phyloP scores from a whole-genome alignment of 2,888 invertebrate genomes.

The Vandiemenella viatica region DNA sequence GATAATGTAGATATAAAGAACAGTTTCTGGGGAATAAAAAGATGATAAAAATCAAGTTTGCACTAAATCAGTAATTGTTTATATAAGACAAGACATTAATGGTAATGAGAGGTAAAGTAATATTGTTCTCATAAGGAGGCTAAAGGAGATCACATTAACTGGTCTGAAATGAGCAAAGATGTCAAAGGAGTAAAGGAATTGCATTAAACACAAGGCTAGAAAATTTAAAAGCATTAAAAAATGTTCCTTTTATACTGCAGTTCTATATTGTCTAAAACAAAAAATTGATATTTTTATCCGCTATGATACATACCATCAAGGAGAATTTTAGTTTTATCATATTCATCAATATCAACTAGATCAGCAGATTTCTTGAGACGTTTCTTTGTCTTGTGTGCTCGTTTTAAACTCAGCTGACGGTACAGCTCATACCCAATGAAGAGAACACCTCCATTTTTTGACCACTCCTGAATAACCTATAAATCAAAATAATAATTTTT shows the following conservation, averaged over 20 bases:
- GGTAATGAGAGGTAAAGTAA: too few relatives aligned
- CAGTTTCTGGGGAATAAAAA: neutral
- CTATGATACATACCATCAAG: slow-evolving; percentile 53
- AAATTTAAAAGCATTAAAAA: too few relatives aligned
- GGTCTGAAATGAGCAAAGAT: too few relatives aligned
- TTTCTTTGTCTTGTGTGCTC: slow-evolving; percentile 45
- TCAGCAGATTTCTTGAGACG: slow-evolving; percentile 36
- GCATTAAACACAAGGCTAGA: too few relatives aligned
- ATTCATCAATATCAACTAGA: slow-evolving; percentile 35
- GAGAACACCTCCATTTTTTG: slow-evolving; percentile 74
- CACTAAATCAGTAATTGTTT: too few relatives aligned
- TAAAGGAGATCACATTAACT: too few relatives aligned
- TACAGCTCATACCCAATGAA: slow-evolving; percentile 96
- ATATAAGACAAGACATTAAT: too few relatives aligned
- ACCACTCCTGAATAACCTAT: slow-evolving; percentile 54
- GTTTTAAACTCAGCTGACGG: slow-evolving; percentile 69
- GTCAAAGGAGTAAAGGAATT: too few relatives aligned
- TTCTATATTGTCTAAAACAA: slow-evolving; percentile 35
- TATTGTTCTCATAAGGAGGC: too few relatives aligned
- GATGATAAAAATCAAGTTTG: too few relatives aligned
- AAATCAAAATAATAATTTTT: too few relatives aligned
- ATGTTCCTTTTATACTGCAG: slow-evolving; percentile 82
- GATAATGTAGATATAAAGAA: slow-evolving; percentile 7
- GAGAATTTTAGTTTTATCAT: slow-evolving; percentile 38
- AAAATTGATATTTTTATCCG: too few relatives aligned